Percentiles rank a stretch among this genome's conserved stretches.
These are phyloP conservation scores for Kradibia gibbosae DNA, from an alignment of 1,140 invertebrate species.

Conservation along the genomic window DNA sequence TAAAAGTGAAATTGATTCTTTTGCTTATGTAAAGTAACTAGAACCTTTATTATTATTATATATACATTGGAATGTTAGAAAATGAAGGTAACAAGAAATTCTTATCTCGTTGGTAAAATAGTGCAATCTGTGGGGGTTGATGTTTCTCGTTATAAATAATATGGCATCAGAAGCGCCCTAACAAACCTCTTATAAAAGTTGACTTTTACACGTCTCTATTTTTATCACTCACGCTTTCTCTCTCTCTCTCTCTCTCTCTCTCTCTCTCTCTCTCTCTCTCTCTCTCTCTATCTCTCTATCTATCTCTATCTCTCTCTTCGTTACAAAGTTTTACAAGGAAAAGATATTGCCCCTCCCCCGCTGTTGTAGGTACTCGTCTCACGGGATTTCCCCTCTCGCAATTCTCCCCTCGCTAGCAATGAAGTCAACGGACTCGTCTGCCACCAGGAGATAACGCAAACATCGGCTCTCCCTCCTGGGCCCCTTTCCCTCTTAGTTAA, in stretches of 20 bases:
- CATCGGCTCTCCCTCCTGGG: neutral
- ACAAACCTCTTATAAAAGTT: slow-evolving; percentile 17
- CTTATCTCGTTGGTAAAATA: neutral
- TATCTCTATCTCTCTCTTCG: neutral
- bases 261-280: neutral
- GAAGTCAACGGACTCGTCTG: slow-evolving; percentile 30
- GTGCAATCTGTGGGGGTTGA: neutral
- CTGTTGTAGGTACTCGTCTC: neutral
- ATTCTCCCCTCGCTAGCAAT: neutral
- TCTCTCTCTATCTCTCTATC: neutral
- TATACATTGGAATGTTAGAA: too few species aligned
- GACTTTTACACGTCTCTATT: neutral
- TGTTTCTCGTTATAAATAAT: neutral
- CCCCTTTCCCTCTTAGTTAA: slow-evolving; percentile 1
- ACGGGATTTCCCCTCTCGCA: neutral
- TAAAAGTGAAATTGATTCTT: too few species aligned
- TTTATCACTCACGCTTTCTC: neutral
- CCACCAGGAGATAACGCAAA: slow-evolving; percentile 37
- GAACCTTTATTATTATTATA: too few species aligned
- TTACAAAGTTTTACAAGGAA: slow-evolving; percentile 40
- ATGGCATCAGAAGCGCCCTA: neutral
- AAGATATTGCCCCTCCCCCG: slow-evolving; percentile 19
- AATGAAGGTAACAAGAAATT: neutral
- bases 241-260: neutral
- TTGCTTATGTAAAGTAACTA: too few species aligned